These are phyloP conservation scores for Arvicanthis niloticus DNA, from an alignment of 2,113 vertebrate species.

Conservation along the genomic window DNA sequence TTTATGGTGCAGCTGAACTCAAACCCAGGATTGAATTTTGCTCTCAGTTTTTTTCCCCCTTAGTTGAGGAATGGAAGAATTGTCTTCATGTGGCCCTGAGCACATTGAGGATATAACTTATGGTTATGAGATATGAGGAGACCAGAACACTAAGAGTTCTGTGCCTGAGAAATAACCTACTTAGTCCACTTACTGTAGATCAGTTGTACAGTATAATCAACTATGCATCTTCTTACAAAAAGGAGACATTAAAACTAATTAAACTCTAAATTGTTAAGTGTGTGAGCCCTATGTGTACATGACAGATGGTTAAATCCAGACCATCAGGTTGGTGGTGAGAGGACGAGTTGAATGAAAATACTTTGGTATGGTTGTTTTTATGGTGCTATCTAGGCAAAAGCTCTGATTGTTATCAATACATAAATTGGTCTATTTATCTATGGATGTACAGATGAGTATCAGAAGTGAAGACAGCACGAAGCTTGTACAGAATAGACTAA, in stretches of 20 bases:
- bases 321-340: not conserved
- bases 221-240: not conserved
- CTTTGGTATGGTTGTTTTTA: not conserved
- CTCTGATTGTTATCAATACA: too few species aligned
- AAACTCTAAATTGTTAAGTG: not conserved
- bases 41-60: not conserved
- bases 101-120: too few species aligned
- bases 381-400: not conserved
- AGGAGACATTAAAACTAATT: not conserved
- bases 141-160: not conserved
- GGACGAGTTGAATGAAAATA: accelerated
- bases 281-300: not conserved
- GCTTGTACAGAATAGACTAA: not conserved
- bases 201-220: not conserved
- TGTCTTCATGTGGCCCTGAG: not conserved
- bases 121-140: not conserved
- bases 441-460: not conserved
- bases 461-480: not conserved
- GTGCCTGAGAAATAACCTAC: not conserved
- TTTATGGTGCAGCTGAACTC: not conserved
- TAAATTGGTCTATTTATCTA: not conserved
- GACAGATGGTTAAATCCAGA: not conserved
- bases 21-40: not conserved
- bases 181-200: not conserved
- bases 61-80: not conserved